Base-by-base conservation (phyloP, 2,888 invertebrate species). In the Ormyrus rosae region DNA sequence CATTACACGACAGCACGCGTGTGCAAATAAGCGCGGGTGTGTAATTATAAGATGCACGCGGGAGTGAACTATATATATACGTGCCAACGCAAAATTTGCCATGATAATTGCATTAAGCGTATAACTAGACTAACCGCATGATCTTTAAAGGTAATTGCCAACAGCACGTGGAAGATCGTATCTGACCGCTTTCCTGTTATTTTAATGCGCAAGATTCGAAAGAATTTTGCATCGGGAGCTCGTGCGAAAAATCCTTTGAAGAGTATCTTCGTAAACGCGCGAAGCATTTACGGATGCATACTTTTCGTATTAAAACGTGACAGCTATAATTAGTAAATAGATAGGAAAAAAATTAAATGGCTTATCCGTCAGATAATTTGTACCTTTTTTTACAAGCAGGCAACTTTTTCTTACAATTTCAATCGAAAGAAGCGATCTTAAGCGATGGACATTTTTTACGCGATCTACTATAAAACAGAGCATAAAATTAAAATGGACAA, bases 11-110 rank as follows among this genome's bases (percentile, higher is more conserved):
- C 7, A 5, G 13, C 11, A 64, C n/a, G 60, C 64, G 50, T 64
- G 60, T 51, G 46, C 55, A 74, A 53, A 71, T 65, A 60, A 48
- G 55, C 19, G 50, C 11, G 61, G n/a, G 53, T 9, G 13, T 19
- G 10, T 56, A 63, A 60, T 68, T 73, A 50, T 53, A 58, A 46
- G 34, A 46, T 13, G 63, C n/a, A 56, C 10, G 10, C 10, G 46
- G 51, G 46, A 13, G 34, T 13, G 48, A 46, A 71, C n/a, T 19
- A 71, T 58, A 64, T 19, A 68, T 58, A 64, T 69, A 70, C 70
- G 65, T 80, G 77, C 75, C 63, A 80, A 80, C 64, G 71, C 61
- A 19, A 78, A 80, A 78, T 80, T 80, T 79, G 73, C 76, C 19
- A 60, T 73, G 56, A 75, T 81, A 81, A 78, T 75, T 78, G 72